A percentile compares a stretch with the other conserved stretches of the same genome.
Conservation (phyloP, 2,888 invertebrate genomes). For the Pyrgus malvae region DNA sequence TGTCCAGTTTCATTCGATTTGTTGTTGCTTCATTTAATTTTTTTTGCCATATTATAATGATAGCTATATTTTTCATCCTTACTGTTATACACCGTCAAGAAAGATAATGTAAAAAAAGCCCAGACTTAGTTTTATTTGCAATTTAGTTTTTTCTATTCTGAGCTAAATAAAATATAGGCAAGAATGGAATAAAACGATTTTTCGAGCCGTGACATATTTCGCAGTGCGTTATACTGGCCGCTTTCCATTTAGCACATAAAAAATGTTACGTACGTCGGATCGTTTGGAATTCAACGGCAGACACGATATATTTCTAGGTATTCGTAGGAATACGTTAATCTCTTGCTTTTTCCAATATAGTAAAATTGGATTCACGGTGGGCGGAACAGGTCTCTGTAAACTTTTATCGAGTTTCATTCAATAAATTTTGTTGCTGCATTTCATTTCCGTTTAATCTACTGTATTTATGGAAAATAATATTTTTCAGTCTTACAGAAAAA, state of each 20-base stretch:
- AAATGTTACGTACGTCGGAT: neutral
- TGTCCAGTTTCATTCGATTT: neutral
- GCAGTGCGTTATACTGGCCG: constrained; percentile 7
- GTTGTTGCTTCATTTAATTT: neutral
- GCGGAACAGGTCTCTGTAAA: neutral
- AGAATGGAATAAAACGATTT: constrained; percentile 12
- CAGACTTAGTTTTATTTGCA: no score
- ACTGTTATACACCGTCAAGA: no score
- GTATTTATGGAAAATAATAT: no score
- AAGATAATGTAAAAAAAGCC: no score
- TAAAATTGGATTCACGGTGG: constrained; percentile 7
- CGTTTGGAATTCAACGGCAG: constrained; percentile 5
- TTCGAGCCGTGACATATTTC: constrained; percentile 15
- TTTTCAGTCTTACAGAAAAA: no score
- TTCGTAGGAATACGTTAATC: constrained; percentile 14
- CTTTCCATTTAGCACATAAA: constrained; percentile 6
- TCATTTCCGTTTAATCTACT: no score
- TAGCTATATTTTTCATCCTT: no score
- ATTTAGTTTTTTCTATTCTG: constrained; percentile 37
- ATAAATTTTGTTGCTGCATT: neutral
- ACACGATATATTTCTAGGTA: constrained; percentile 13
- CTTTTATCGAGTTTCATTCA: neutral
- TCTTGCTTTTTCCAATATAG: constrained; percentile 7
- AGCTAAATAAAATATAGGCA: constrained; percentile 1
- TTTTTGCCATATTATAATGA: no score